phyloP scores from a whole-genome alignment of 2,113 vertebrate genomes.

The Diglossa brunneiventris region DNA sequence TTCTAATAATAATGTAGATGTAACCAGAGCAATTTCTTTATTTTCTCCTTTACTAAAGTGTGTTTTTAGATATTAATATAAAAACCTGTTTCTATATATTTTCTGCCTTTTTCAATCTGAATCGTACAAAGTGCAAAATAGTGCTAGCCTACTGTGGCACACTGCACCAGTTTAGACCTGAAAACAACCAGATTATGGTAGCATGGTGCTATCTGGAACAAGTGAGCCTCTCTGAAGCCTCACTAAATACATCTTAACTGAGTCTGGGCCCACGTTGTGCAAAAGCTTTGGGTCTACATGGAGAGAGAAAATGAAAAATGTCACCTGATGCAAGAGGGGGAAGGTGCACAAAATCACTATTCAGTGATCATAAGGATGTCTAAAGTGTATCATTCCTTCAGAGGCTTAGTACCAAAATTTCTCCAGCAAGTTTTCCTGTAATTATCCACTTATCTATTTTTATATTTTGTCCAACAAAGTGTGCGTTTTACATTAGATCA shows the following conservation, averaged over 20 bases:
- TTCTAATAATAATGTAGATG: neutral
- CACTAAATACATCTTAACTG: neutral
- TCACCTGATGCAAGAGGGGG: neutral
- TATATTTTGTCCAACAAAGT: neutral
- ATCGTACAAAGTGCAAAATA: neutral
- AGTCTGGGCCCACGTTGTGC: neutral
- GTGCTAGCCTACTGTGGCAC: neutral
- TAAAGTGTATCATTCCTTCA: neutral
- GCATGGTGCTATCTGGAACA: neutral
- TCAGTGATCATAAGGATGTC: neutral
- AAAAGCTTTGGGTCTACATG: neutral
- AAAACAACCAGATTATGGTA: neutral
- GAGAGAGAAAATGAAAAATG: neutral
- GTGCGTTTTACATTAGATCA: neutral
- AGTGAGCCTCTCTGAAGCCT: neutral
- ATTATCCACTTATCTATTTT: neutral
- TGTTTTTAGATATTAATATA: neutral
- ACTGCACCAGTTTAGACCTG: neutral
- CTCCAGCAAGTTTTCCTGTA: neutral
- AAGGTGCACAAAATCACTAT: neutral
- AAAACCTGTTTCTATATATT: neutral
- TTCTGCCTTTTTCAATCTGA: neutral
- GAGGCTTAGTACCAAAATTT: neutral
- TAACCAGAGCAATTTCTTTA: neutral
- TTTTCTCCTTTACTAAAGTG: neutral